Conservation (phyloP, 2,797 vertebrate genomes). For the Limnodromus scolopaceus region DNA sequence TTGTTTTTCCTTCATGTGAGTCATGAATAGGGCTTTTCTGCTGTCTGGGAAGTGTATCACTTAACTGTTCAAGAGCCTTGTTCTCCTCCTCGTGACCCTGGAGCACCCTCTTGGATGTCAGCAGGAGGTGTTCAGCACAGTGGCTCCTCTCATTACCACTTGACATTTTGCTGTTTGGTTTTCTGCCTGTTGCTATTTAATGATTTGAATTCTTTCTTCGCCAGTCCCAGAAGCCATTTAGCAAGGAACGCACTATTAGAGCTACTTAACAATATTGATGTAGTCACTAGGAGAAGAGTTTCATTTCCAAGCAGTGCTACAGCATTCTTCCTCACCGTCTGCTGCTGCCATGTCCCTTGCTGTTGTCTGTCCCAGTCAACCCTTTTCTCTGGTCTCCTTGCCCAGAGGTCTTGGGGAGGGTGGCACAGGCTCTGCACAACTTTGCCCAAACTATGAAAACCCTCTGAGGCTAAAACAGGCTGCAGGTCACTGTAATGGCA, state of each 20-base stretch:
- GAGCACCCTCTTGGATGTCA: neutral
- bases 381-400: neutral
- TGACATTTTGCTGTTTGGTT: slow-evolving; percentile 45
- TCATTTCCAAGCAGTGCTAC: neutral
- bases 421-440: neutral
- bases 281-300: neutral
- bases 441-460: neutral
- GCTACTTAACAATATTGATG: neutral
- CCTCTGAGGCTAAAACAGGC: neutral
- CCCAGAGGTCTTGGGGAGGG: neutral
- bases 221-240: slow-evolving; percentile 20
- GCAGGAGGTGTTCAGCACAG: neutral
- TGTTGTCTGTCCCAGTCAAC: neutral
- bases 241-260: neutral
- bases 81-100: neutral
- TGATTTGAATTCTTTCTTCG: neutral
- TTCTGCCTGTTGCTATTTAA: slow-evolving; percentile 48
- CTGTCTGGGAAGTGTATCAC: neutral
- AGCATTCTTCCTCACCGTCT: neutral
- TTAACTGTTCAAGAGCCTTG: neutral
- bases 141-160: slow-evolving; percentile 49
- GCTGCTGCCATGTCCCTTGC: neutral
- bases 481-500: neutral
- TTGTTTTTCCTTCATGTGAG: neutral
- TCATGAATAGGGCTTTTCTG: neutral